Evolutionary conservation across 2,113 vertebrate species (phyloP).

Genomic region (Cichladusa arquata): DNA sequence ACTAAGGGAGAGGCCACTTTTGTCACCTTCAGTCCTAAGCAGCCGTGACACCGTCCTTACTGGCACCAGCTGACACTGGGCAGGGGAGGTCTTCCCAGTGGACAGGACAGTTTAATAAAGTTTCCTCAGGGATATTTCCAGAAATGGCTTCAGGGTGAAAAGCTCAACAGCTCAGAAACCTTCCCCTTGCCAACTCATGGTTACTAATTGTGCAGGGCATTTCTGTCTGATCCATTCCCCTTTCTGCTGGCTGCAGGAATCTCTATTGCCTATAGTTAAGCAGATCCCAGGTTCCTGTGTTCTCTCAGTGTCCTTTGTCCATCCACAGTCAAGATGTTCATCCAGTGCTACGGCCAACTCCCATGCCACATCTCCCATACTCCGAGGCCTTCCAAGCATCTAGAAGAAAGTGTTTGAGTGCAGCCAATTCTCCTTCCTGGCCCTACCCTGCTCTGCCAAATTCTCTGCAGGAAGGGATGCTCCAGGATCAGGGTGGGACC

Average conservation of each 20-base stretch:
- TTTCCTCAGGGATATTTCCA: neutral
- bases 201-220: neutral
- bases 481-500: neutral
- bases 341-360: neutral
- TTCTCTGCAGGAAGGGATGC: neutral
- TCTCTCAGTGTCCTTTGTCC: neutral
- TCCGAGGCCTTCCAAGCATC: neutral
- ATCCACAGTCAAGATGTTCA: neutral
- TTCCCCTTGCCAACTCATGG: neutral
- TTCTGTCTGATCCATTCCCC: neutral
- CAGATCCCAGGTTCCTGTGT: neutral
- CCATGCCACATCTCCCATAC: neutral
- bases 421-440: neutral
- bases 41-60: neutral
- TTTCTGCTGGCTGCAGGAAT: neutral
- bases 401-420: neutral
- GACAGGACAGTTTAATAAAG: neutral
- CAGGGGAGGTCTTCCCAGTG: neutral
- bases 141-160: neutral
- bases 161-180: neutral
- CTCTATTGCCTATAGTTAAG: neutral
- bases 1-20: neutral
- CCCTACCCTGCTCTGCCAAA: neutral
- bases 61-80: neutral
- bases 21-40: neutral